Evolutionary conservation across 2,113 vertebrate species (phyloP).

Genomic region (Drymodes brunneopygia): DNA sequence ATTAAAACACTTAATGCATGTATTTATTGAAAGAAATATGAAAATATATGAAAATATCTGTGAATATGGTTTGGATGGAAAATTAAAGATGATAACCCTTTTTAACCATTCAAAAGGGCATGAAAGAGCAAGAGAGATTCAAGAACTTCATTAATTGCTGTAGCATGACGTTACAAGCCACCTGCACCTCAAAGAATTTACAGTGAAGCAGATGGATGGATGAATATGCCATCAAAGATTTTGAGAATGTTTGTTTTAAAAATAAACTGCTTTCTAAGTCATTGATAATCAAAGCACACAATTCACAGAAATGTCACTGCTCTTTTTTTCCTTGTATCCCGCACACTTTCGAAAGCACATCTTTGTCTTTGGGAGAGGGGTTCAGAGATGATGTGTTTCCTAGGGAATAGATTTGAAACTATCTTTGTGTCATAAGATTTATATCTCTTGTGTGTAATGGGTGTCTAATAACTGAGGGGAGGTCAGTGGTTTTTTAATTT

Average conservation of each 20-base stretch:
- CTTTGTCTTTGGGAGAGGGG: background rate
- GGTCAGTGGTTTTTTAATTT: background rate
- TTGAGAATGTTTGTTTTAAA: slow-evolving; percentile 70
- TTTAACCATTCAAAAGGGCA: slow-evolving; percentile 40
- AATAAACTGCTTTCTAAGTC: slow-evolving; percentile 58
- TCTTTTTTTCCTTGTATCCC: background rate
- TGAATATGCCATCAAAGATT: slow-evolving; percentile 66
- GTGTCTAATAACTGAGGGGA: background rate
- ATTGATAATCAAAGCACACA: background rate
- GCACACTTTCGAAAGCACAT: background rate
- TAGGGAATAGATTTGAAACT: background rate
- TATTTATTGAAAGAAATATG: slow-evolving; percentile 20
- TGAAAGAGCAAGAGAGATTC: slow-evolving; percentile 63
- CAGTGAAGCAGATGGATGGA: slow-evolving; percentile 70
- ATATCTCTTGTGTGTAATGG: background rate
- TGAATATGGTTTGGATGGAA: slow-evolving; percentile 33
- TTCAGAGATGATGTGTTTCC: background rate
- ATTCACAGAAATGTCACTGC: slow-evolving; percentile 4
- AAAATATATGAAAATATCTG: slow-evolving; percentile 53
- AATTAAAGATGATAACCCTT: slow-evolving; percentile 65
- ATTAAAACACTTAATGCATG: background rate
- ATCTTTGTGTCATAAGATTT: background rate
- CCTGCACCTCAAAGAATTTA: slow-evolving; percentile 69
- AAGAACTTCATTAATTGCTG: slow-evolving; percentile 71
- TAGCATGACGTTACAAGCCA: slow-evolving; percentile 54